Evolutionary conservation across 1,140 invertebrate species (phyloP).

Genomic region (Idris sp.): DNA sequence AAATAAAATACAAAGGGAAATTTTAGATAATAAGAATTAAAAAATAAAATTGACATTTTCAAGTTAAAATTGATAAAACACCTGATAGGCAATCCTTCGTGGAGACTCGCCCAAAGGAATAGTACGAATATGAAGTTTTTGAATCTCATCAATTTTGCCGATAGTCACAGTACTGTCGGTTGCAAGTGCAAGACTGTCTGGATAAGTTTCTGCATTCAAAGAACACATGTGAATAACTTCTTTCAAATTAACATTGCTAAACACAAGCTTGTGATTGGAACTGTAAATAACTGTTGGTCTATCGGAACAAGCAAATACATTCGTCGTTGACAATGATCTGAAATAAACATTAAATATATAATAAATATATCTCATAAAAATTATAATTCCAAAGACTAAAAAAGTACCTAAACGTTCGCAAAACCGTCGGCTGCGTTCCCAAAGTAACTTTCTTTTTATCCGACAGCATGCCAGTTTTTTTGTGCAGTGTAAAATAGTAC

Average conservation of each 20-base stretch:
- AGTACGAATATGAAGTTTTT: constrained; percentile 97
- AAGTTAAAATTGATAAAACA: background rate
- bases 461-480: constrained; percentile 83
- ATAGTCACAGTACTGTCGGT: constrained; percentile 96
- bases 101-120: constrained; percentile 96
- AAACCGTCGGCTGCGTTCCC: constrained; percentile 96
- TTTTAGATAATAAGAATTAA: too few relatives aligned
- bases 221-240: constrained; percentile 99
- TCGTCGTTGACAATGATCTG: constrained; percentile 93
- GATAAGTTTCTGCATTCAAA: constrained; percentile 95
- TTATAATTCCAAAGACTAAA: too few relatives aligned
- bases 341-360: constrained; percentile 3
- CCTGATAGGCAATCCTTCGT: constrained; percentile 94
- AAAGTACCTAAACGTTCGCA: constrained; percentile 86
- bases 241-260: constrained; percentile 99
- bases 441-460: constrained; percentile 96
- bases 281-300: constrained; percentile 99
- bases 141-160: constrained; percentile 99
- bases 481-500: constrained; percentile 95
- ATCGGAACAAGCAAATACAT: constrained; percentile 99
- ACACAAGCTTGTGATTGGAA: constrained; percentile 98
- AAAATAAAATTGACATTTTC: too few relatives aligned
- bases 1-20: too few relatives aligned
- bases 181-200: constrained; percentile 95
- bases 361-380: background rate